These are phyloP conservation scores for Nemotelus pantherinus DNA, from an alignment of 2,888 invertebrate genomes.

Conservation along the genomic window DNA sequence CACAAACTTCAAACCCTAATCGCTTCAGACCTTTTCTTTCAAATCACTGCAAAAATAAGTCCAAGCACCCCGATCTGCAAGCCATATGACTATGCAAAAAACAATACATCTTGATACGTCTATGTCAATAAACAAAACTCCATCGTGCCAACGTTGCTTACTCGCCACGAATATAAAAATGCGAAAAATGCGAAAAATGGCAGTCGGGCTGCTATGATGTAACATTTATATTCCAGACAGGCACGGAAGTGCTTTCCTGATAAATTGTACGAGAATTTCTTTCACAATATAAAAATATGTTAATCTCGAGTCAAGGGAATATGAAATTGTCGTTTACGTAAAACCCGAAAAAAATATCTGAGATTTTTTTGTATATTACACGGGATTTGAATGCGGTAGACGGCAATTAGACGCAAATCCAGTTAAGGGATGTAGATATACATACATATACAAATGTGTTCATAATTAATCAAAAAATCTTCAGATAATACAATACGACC, in stretches of 20 bases:
- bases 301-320: conserved; percentile 42
- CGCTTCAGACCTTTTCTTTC: no score
- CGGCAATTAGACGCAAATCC: no score
- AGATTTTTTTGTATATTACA: no score
- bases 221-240: conserved; percentile 47
- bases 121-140: conserved; percentile 37
- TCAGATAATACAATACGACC: no score
- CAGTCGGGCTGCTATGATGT: conserved; percentile 12
- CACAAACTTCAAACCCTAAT: background rate
- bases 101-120: conserved; percentile 35
- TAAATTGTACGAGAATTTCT: conserved; percentile 49
- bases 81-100: conserved; percentile 36
- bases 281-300: conserved; percentile 45
- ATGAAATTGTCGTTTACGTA: conserved; percentile 45
- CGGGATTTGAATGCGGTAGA: no score
- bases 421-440: no score
- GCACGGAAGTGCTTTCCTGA: conserved; percentile 44
- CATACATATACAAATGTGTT: no score
- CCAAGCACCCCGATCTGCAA: background rate
- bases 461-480: no score
- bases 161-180: conserved; percentile 37
- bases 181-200: conserved; percentile 11
- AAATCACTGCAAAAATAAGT: no score
- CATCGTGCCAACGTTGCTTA: background rate
- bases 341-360: background rate